These are phyloP conservation scores for Coptodon rendalli DNA, from an alignment of 2,113 vertebrate species.

Conservation along the genomic window DNA sequence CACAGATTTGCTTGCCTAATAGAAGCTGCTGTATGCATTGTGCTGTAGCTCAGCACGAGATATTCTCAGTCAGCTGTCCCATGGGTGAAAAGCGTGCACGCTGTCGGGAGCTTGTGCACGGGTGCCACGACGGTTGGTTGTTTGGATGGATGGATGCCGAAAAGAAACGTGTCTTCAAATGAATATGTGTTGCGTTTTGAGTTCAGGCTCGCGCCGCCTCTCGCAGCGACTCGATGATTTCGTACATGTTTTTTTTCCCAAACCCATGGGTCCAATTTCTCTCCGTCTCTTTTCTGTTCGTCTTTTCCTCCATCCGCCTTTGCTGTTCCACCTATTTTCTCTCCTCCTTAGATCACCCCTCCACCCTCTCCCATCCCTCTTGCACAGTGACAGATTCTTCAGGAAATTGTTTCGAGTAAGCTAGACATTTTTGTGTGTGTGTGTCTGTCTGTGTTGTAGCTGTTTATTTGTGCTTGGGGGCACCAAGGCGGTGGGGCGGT, in stretches of 20 bases:
- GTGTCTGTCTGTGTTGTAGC: slow-evolving; percentile 33
- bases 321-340: slow-evolving; percentile 40
- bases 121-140: background rate
- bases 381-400: slow-evolving; percentile 63
- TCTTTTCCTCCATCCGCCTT: background rate
- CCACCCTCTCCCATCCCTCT: slow-evolving; percentile 7
- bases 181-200: slow-evolving; percentile 30
- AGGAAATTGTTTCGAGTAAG: slow-evolving; percentile 70
- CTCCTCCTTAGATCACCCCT: slow-evolving; percentile 27
- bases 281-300: background rate
- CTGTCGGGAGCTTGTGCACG: slow-evolving; percentile 20
- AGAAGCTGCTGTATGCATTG: background rate
- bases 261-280: slow-evolving; percentile 29
- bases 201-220: background rate
- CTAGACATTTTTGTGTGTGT: slow-evolving; percentile 48
- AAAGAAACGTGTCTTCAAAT: slow-evolving; percentile 39
- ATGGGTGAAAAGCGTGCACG: slow-evolving; percentile 7
- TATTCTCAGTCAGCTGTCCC: slow-evolving; percentile 37
- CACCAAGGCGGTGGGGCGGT: background rate
- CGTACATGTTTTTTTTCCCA: background rate
- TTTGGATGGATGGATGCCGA: slow-evolving; percentile 23
- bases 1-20: slow-evolving; percentile 12
- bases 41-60: slow-evolving; percentile 11
- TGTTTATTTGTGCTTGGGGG: slow-evolving; percentile 65
- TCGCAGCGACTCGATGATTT: slow-evolving; percentile 17